Percentiles rank a stretch among this genome's conserved stretches.
phyloP scores from a whole-genome alignment of 2,113 vertebrate species.

The Dipodomys spectabilis region DNA sequence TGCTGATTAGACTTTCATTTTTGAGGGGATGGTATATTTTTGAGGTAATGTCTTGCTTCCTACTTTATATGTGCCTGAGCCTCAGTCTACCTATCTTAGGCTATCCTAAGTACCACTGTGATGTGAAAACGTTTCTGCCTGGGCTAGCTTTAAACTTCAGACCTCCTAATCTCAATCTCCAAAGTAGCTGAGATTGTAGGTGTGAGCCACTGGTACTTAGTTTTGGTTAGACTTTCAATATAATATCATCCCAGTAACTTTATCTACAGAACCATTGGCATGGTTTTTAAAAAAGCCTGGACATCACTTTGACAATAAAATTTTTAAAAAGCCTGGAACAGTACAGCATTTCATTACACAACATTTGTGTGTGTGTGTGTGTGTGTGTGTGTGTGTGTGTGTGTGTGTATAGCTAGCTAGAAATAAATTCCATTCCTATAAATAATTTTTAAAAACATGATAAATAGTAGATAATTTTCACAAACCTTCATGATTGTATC shows the following conservation, averaged over 20 bases:
- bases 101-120: no score
- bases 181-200: no score
- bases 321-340: neutral
- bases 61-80: no score
- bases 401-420: conserved; percentile 48
- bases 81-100: no score
- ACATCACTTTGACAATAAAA: no score
- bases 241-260: conserved; percentile 68
- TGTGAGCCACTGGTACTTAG: no score
- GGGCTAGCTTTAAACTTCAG: no score
- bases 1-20: neutral
- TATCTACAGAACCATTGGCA: conserved; percentile 59
- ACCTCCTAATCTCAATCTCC: no score
- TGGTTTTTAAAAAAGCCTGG: conserved; percentile 53
- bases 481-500: neutral
- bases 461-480: conserved; percentile 38
- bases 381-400: conserved; percentile 24
- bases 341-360: conserved; percentile 29
- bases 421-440: conserved; percentile 41
- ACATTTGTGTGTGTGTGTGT: neutral
- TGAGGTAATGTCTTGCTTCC: no score
- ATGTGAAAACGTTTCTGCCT: no score
- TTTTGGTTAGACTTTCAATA: conserved; percentile 22
- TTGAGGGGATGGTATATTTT: no score
- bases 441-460: conserved; percentile 47